Percentiles rank a stretch among this genome's conserved stretches.
phyloP scores from a whole-genome alignment of 2,888 invertebrate genomes.

The Drosophila mettleri region DNA sequence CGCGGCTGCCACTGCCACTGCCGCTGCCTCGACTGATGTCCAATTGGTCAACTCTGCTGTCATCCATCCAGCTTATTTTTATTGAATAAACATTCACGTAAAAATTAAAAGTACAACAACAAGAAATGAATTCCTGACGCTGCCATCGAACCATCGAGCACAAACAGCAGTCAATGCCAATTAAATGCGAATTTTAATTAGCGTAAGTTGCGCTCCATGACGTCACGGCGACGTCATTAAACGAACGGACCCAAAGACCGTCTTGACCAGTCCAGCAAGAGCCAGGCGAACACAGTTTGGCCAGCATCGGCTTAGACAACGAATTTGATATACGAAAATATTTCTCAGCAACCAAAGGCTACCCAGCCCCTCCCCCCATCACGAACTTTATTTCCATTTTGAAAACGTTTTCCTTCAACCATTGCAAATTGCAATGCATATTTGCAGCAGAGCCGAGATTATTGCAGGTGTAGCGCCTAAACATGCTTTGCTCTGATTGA shows the following conservation, averaged over 20 bases:
- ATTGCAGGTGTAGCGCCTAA: neutral
- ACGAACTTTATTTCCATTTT: neutral
- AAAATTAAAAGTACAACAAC: slow-evolving; percentile 23
- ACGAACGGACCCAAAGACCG: neutral
- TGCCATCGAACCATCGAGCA: slow-evolving; percentile 71
- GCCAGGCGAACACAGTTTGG: neutral
- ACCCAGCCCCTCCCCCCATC: too few species aligned
- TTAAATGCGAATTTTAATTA: slow-evolving; percentile 83
- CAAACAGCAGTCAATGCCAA: slow-evolving; percentile 77
- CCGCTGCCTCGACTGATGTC: neutral
- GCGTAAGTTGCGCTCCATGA: slow-evolving; percentile 69
- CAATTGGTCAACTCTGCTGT: slow-evolving; percentile 21
- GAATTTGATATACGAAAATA: neutral
- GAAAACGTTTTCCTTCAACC: neutral
- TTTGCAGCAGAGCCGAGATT: neutral
- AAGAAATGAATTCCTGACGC: slow-evolving; percentile 10
- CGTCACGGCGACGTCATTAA: slow-evolving; percentile 48
- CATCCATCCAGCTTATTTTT: slow-evolving; percentile 59
- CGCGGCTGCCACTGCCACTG: neutral
- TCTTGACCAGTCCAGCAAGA: neutral
- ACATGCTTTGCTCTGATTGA: neutral
- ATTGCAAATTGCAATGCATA: neutral
- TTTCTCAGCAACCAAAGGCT: too few species aligned
- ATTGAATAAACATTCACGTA: slow-evolving; percentile 75
- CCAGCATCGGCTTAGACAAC: neutral